Base-by-base conservation (phyloP, 2,113 vertebrate species). In the Hyperopisus bebe region DNA sequence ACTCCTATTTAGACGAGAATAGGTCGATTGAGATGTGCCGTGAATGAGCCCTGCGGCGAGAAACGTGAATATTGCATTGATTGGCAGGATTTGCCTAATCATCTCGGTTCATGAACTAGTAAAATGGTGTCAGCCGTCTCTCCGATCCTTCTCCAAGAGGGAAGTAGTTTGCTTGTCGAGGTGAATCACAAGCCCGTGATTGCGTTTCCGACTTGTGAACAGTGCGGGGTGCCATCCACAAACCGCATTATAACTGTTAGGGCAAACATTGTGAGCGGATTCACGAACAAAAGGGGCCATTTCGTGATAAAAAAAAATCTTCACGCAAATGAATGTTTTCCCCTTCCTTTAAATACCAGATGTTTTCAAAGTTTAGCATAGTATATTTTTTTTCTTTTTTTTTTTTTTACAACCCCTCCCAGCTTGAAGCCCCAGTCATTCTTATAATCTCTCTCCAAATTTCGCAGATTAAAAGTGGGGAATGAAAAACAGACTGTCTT, bases 401-500 rank as follows among this genome's bases (percentile, higher is more conserved):
- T 9, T 90, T 93, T 90, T 91, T 80, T 89, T 91, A 92, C 91
- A 90, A 80, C 35, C 70, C 74, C 93, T 92, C 92, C 89, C 66
- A 90, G 10, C 51, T 58, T 35, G 50, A 39, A 77, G 53, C 39
- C 88, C 53, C 84, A 51, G 91, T 91, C 91, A 92, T 88, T 91
- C 89, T 92, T 90, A 91, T 93, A 90, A 66, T 90, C 92, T 90
- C 91, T 92, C 94, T 93, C 95, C 93, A 95, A 92, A 92, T 93
- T 92, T 91, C 91, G 91, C 89, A 93, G 95, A 95, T 95, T 94
- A 94, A 89, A 74, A 94, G 95, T 95, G 93, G 92, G 90, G 92
- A 93, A 93, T 91, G 88, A 90, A 95, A 97, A 95, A 94, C 97
- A 96, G 95, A 95, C 95, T 97, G 96, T 97, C 96, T 98, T 97